A percentile compares a stretch with the other conserved stretches of the same genome.
phyloP scores from a whole-genome alignment of 92 coral and sea anemone species.

The Siderastrea siderea region DNA sequence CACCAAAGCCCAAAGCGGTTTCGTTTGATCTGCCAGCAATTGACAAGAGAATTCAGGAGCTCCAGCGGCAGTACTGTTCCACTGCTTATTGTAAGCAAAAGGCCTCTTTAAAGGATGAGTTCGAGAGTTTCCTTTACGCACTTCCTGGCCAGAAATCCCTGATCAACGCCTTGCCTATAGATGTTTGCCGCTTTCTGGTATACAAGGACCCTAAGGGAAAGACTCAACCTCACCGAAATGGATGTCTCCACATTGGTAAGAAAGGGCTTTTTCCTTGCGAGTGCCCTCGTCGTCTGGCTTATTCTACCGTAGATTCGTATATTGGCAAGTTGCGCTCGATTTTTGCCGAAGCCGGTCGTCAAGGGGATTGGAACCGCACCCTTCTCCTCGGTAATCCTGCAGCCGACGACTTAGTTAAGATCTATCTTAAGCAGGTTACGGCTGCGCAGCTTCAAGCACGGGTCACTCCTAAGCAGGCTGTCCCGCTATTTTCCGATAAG shows the following conservation, averaged over 20 bases:
- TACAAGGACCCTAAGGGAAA: background rate
- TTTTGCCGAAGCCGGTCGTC: constrained; percentile 1
- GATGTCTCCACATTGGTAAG: constrained; percentile 18
- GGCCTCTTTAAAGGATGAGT: too few species aligned
- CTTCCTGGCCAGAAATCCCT: too few species aligned
- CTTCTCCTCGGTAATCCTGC: constrained; percentile 58
- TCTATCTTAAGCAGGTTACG: constrained; percentile 10
- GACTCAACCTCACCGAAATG: constrained; percentile 2
- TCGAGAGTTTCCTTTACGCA: too few species aligned
- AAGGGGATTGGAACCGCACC: constrained; percentile 33
- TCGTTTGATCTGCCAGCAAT: constrained; percentile 23
- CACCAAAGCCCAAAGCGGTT: background rate
- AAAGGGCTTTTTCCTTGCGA: background rate
- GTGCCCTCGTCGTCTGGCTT: constrained; percentile 14
- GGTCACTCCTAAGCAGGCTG: constrained; percentile 42
- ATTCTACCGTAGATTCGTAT: constrained; percentile 23
- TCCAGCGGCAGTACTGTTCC: constrained; percentile 12
- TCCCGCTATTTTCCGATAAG: constrained; percentile 23
- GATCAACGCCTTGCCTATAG: too few species aligned
- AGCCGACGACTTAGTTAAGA: too few species aligned
- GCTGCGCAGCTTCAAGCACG: constrained; percentile 43
- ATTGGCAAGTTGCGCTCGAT: constrained; percentile 37
- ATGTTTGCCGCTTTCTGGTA: constrained; percentile 22
- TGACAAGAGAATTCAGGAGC: constrained; percentile 20
- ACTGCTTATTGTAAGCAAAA: too few species aligned